Conservation (phyloP, 2,113 vertebrate genomes). For the Gopherus evgoodei region DNA sequence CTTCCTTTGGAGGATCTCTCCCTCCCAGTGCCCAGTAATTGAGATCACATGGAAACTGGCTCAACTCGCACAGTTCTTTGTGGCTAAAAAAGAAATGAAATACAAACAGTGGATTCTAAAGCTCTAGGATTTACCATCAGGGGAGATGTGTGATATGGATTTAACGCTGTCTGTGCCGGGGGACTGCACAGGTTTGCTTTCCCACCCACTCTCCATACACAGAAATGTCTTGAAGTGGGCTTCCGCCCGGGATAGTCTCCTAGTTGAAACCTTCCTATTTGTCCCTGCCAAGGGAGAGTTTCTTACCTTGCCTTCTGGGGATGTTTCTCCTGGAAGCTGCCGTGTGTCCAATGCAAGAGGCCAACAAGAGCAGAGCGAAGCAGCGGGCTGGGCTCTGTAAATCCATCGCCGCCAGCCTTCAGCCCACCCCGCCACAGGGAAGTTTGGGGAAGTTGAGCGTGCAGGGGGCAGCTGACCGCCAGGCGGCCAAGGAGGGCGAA, state of each 20-base stretch:
- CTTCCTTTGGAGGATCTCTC: not conserved
- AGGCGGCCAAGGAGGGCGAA: not conserved
- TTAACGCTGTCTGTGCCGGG: not conserved
- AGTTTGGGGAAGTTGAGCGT: not conserved
- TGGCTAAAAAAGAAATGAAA: not conserved
- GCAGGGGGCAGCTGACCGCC: not conserved
- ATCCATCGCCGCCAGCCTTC: slow-evolving; percentile 78
- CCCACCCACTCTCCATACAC: no score
- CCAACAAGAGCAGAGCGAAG: slow-evolving; percentile 77
- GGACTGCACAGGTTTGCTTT: not conserved
- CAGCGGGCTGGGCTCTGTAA: slow-evolving; percentile 54
- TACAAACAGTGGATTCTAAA: not conserved
- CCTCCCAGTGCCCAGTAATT: not conserved
- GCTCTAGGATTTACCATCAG: not conserved
- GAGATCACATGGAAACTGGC: slow-evolving; percentile 29
- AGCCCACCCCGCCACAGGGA: not conserved
- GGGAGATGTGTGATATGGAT: not conserved
- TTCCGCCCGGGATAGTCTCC: not conserved
- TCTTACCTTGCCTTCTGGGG: slow-evolving; percentile 86
- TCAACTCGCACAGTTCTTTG: not conserved
- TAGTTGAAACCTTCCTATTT: not conserved
- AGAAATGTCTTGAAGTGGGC: no score
- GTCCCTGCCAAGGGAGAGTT: not conserved
- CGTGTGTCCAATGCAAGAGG: slow-evolving; percentile 71
- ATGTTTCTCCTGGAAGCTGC: slow-evolving; percentile 74